Evolutionary conservation across 2,797 vertebrate genomes (phyloP).

Genomic region (Rallus crepitans): DNA sequence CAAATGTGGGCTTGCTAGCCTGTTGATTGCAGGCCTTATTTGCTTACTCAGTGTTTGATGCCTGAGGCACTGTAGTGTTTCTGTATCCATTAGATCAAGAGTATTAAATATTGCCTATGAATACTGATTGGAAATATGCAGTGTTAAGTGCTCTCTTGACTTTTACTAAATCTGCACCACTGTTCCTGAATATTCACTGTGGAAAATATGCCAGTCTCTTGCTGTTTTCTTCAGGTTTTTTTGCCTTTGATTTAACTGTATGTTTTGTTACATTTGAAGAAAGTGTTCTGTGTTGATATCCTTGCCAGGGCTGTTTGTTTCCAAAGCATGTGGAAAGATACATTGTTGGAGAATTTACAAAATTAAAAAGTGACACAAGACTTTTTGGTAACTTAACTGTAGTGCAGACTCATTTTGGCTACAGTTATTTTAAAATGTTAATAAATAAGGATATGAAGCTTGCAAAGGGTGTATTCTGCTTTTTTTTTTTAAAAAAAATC

Average conservation of each 20-base stretch:
- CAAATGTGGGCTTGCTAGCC: background rate
- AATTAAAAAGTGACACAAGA: background rate
- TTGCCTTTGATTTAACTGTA: background rate
- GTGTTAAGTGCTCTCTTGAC: conserved; percentile 16
- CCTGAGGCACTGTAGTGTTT: background rate
- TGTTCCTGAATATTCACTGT: background rate
- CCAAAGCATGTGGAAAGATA: background rate
- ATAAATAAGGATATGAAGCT: background rate
- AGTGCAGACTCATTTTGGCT: background rate
- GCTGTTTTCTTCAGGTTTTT: background rate
- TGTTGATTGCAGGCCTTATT: background rate
- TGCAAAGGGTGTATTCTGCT: background rate
- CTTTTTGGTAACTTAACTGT: background rate
- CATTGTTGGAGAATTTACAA: background rate
- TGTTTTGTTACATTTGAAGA: background rate
- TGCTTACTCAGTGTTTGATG: background rate
- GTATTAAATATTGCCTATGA: conserved; percentile 10
- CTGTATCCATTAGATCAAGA: background rate
- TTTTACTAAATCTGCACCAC: background rate
- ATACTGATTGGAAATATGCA: conserved; percentile 4
- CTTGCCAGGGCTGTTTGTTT: background rate
- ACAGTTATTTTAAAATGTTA: background rate
- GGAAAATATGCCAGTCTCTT: background rate
- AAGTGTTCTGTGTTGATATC: background rate
- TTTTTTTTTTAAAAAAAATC: background rate